Evolutionary conservation across 1,140 invertebrate genomes (phyloP), one percentile per base, ranked within the genome.

Genomic region (Brachionus rubens): DNA sequence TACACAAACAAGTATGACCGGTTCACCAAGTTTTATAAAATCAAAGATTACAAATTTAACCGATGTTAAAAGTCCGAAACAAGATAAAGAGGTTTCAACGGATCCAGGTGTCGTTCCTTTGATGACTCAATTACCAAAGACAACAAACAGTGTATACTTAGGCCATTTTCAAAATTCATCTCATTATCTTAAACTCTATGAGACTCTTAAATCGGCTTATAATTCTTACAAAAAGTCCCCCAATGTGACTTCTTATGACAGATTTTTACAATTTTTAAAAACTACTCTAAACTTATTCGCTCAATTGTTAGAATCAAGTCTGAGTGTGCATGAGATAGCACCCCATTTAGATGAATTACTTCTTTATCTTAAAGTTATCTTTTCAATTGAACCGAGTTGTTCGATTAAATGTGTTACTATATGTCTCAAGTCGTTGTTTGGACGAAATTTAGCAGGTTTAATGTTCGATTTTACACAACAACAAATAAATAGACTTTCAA

Each of bases 281-380:
- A 90, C 82, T 92, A 93, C 81, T 83, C 90, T 48, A 86, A 86
- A 30, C 84, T 93, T 36, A 82, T 94, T 21, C 86, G 88, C 76
- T 88, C 88, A 10, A 84, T 87, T 14, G 81, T 94, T 6, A 85
- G 88, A 52, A 87, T 88, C 40, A 80, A 94, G 3, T 88, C 90
- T 0, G 88, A 91, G 80, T 0, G 86, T 91, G n/a, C 84, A 85
- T 30, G 91, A 93, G 80, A 88, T 90, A 54, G 89, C 89, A 1
- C 86, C 87, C 75, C 87, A 91, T 75, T 89, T 90, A 0, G 92
- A 95, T 83, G 92, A 95, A 81, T 83, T 94, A 30, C 85, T 95
- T 0, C 86, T 83, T 76, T 92, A 92, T 82, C 83, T 94, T 1
- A 89, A 90, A 79, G 87, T 87, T 3, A 89, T 90, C 0, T 88